phyloP scores from a whole-genome alignment of 2,113 vertebrate species.

The Austrofundulus limnaeus region DNA sequence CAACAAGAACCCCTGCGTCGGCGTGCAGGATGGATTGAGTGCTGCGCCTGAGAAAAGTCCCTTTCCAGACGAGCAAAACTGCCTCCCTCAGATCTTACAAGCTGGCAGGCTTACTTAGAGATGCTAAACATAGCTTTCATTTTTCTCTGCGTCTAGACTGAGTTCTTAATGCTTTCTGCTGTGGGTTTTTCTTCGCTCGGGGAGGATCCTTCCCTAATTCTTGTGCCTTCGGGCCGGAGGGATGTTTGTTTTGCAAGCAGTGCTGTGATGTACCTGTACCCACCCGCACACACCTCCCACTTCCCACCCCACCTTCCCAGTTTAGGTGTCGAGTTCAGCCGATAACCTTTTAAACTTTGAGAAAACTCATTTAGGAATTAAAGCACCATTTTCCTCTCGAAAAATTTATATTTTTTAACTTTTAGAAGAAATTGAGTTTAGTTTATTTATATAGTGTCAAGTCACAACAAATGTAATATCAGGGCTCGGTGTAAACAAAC shows the following conservation, averaged over 20 bases:
- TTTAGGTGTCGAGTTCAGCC: conserved; percentile 19
- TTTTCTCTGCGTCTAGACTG: conserved; percentile 72
- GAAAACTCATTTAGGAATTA: too few relatives aligned
- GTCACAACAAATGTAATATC: too few relatives aligned
- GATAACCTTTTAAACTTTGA: background rate
- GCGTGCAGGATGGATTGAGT: conserved; percentile 8
- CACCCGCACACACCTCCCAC: background rate
- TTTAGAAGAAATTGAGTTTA: too few relatives aligned
- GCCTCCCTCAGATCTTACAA: conserved; percentile 57
- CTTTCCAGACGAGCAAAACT: conserved; percentile 47
- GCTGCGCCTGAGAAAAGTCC: conserved; percentile 25
- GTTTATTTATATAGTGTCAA: too few relatives aligned
- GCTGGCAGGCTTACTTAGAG: conserved; percentile 57
- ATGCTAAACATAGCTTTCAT: conserved; percentile 73
- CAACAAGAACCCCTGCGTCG: too few relatives aligned
- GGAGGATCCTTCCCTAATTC: conserved; percentile 57
- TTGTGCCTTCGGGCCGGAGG: conserved; percentile 39
- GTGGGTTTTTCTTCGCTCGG: conserved; percentile 53
- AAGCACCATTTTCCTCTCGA: too few relatives aligned
- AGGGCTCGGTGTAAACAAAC: too few relatives aligned
- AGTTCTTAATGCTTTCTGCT: conserved; percentile 53
- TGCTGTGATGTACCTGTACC: conserved; percentile 44
- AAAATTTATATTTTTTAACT: too few relatives aligned
- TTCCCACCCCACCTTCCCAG: too few relatives aligned
- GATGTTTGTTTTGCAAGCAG: conserved; percentile 53